Conservation (phyloP, 2,113 vertebrate genomes). For the Nyctereutes procyonoides region DNA sequence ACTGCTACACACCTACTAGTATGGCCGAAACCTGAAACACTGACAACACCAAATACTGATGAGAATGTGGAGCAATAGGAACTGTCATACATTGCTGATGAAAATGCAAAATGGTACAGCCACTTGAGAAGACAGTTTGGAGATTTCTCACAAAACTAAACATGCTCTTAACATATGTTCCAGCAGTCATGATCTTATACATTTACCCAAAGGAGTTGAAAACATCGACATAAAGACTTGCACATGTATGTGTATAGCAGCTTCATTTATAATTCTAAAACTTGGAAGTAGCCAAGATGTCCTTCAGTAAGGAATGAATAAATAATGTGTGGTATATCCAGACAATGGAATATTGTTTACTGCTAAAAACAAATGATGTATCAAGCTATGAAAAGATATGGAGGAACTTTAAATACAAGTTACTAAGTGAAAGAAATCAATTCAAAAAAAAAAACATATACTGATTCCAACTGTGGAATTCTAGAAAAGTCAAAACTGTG, state of each 20-base stretch:
- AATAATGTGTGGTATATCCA: background rate
- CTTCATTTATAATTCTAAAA: background rate
- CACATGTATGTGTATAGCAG: background rate
- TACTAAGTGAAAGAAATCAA: background rate
- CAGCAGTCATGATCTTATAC: background rate
- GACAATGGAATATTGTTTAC: background rate
- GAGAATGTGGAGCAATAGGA: background rate
- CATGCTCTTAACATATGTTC: background rate
- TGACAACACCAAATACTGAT: background rate
- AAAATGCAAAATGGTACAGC: background rate
- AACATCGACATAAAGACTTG: background rate
- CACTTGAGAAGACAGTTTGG: background rate
- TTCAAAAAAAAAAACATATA: background rate
- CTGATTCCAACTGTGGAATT: background rate
- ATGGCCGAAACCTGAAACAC: background rate
- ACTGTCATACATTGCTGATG: background rate
- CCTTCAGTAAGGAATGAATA: background rate
- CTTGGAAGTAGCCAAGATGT: background rate
- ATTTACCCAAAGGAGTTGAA: background rate
- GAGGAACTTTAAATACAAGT: background rate
- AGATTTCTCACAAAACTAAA: background rate
- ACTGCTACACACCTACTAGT: background rate
- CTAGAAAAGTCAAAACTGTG: background rate
- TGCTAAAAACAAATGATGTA: background rate
- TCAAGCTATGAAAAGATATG: background rate